phyloP scores from a whole-genome alignment of 2,888 invertebrate genomes.

The Torymus aiolomorphi region DNA sequence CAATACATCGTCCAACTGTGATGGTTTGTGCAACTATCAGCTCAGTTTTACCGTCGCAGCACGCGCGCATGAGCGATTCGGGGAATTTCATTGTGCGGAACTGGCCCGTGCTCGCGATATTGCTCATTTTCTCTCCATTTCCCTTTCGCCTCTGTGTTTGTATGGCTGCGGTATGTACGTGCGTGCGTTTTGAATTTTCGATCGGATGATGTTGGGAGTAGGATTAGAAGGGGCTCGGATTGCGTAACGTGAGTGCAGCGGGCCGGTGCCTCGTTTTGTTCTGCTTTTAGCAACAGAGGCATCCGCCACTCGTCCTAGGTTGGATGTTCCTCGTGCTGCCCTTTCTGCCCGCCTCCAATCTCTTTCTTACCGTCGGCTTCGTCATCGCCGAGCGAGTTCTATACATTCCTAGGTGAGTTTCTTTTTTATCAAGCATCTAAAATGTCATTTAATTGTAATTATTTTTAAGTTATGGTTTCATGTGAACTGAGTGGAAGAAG shows the following conservation, averaged over 20 bases:
- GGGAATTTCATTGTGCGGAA: slow-evolving; percentile 46
- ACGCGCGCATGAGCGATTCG: slow-evolving; percentile 43
- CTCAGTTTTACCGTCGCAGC: slow-evolving; percentile 40
- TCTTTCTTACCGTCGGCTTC: slow-evolving; percentile 88
- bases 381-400: slow-evolving; percentile 92
- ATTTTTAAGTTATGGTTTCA: too few species aligned
- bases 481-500: too few species aligned
- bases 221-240: too few species aligned
- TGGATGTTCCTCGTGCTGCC: slow-evolving; percentile 86
- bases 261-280: neutral
- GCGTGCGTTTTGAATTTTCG: too few species aligned
- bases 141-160: neutral
- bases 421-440: too few species aligned
- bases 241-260: too few species aligned
- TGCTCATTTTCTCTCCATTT: slow-evolving; percentile 35
- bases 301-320: slow-evolving; percentile 83
- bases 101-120: neutral
- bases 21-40: slow-evolving; percentile 40
- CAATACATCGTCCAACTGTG: slow-evolving; percentile 29
- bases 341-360: slow-evolving; percentile 90
- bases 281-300: slow-evolving; percentile 80
- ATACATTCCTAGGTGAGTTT: slow-evolving; percentile 88
- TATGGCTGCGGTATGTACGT: too few species aligned
- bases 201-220: too few species aligned
- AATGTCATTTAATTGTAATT: too few species aligned